These are phyloP conservation scores for Trypoxylon attenuatum DNA, from an alignment of 2,888 invertebrate species.

Conservation along the genomic window DNA sequence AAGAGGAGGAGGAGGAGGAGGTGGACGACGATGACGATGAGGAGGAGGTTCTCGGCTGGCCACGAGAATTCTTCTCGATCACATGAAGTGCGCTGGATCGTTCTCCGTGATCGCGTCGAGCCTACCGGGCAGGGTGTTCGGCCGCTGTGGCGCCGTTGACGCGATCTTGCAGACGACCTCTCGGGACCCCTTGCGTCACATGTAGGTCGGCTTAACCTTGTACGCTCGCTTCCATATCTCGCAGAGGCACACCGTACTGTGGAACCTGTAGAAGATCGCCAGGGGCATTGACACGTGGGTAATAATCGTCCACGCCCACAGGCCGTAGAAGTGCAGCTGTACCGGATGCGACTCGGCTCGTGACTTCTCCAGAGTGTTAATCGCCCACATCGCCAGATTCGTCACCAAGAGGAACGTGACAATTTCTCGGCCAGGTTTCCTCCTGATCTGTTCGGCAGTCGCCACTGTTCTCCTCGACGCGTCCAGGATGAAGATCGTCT, in stretches of 20 bases:
- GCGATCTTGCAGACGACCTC: slow-evolving; percentile 57
- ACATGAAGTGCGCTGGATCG: slow-evolving; percentile 69
- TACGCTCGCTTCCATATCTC: slow-evolving; percentile 98
- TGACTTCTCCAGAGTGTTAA: slow-evolving; percentile 93
- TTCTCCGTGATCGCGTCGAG: slow-evolving; percentile 68
- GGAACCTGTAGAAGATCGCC: slow-evolving; percentile 95
- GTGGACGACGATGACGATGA: no score
- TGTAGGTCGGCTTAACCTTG: slow-evolving; percentile 91
- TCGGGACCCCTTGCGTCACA: slow-evolving; percentile 78
- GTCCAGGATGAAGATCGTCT: slow-evolving; percentile 93
- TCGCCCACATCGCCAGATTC: slow-evolving; percentile 95
- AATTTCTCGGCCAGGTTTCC: slow-evolving; percentile 94
- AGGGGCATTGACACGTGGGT: slow-evolving; percentile 94
- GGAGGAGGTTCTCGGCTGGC: background rate
- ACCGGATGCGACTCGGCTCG: slow-evolving; percentile 94
- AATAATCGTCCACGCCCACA: slow-evolving; percentile 97
- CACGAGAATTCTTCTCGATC: slow-evolving; percentile 32
- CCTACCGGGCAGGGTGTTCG: slow-evolving; percentile 62
- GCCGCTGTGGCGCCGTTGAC: slow-evolving; percentile 53
- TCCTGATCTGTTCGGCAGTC: slow-evolving; percentile 86
- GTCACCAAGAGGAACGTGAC: slow-evolving; percentile 93
- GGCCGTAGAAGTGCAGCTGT: slow-evolving; percentile 92
- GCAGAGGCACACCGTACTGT: slow-evolving; percentile 95
- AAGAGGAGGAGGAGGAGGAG: no score
- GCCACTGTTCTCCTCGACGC: slow-evolving; percentile 90